phyloP scores from a whole-genome alignment of 2,888 invertebrate species.

The Aleiodes testaceus region DNA sequence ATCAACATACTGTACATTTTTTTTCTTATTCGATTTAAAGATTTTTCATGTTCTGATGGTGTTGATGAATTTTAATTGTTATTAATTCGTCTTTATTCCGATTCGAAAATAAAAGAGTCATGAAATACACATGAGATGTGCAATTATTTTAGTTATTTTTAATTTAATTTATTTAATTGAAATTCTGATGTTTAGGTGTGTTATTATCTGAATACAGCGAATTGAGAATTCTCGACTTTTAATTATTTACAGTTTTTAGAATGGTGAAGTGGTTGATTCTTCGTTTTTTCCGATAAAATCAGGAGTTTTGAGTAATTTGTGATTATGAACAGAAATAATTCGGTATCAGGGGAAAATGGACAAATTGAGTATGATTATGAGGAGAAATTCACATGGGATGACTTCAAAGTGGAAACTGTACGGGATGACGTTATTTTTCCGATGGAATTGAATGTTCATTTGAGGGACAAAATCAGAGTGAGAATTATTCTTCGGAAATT shows the following conservation, averaged over 20 bases:
- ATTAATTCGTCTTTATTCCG: too few relatives aligned
- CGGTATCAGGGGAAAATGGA: neutral
- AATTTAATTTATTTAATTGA: too few relatives aligned
- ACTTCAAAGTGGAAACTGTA: constrained; percentile 41
- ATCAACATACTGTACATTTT: neutral
- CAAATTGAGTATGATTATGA: constrained; percentile 12
- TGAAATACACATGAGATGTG: too few relatives aligned
- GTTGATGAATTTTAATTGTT: too few relatives aligned
- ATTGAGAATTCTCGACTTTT: neutral
- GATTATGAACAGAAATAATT: constrained; percentile 9
- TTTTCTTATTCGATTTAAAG: too few relatives aligned
- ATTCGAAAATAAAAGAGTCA: too few relatives aligned
- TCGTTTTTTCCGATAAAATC: neutral
- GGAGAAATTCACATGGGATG: constrained; percentile 8
- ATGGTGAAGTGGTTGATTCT: constrained; percentile 1
- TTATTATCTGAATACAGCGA: constrained; percentile 10
- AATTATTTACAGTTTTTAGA: neutral
- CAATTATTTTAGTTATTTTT: too few relatives aligned
- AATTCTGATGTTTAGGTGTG: neutral
- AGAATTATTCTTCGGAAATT: constrained; percentile 42
- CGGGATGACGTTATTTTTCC: constrained; percentile 76
- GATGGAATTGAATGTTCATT: constrained; percentile 77
- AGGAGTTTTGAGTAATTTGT: neutral
- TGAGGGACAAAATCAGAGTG: constrained; percentile 78
- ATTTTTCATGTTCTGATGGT: too few relatives aligned